Conservation (phyloP, 2,888 invertebrate genomes). For the Lasioglossum lativentre region DNA sequence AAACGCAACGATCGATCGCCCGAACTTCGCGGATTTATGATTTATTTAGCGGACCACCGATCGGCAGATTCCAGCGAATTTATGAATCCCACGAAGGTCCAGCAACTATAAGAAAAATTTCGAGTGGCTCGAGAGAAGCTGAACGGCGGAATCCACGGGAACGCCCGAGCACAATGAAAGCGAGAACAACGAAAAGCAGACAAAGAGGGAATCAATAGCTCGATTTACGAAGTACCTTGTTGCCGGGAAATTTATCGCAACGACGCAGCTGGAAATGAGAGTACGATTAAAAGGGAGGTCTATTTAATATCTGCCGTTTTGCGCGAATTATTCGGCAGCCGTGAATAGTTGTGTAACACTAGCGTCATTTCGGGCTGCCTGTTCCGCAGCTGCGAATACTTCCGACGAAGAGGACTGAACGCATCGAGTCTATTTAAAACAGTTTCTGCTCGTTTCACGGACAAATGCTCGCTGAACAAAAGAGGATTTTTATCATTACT, state of each 20-base stretch:
- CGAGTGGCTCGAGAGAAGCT: background rate
- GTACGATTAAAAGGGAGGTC: constrained; percentile 33
- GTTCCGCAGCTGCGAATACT: background rate
- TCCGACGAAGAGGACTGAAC: background rate
- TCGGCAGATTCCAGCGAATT: background rate
- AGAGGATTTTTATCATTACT: background rate
- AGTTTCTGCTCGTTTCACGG: background rate
- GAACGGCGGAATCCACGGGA: background rate
- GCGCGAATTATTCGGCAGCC: background rate
- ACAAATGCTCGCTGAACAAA: background rate
- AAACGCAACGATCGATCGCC: too few relatives aligned
- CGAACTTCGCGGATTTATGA: background rate
- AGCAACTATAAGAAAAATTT: background rate
- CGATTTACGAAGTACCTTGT: constrained; percentile 44
- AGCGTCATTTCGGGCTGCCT: background rate
- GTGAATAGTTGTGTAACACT: background rate
- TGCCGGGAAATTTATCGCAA: constrained; percentile 52
- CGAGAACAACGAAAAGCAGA: constrained; percentile 5
- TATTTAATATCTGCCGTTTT: constrained; percentile 27
- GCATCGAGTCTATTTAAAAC: background rate
- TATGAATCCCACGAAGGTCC: background rate
- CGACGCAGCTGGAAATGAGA: constrained; percentile 45
- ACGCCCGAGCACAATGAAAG: constrained; percentile 19
- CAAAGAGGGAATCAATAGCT: constrained; percentile 39
- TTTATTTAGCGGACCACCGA: background rate